Evolutionary conservation across 2,797 vertebrate genomes (phyloP), one percentile per base, ranked within the genome.

Genomic region (Takifugu ocellatus): DNA sequence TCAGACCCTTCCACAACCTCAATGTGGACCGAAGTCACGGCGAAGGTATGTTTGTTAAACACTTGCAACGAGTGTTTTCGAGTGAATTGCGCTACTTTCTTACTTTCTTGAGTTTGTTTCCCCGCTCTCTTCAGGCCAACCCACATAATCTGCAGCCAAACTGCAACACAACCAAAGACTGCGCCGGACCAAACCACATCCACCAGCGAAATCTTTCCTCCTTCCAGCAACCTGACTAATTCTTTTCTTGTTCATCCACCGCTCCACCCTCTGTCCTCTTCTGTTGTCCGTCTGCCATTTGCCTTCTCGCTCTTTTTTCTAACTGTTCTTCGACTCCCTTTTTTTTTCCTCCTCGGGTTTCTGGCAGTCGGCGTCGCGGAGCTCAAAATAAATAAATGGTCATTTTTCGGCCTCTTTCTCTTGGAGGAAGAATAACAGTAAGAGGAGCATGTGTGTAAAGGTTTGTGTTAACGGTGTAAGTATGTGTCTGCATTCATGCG

Each of bases 321-420:
- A n/a, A n/a, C 44, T 62, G 36, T 39, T 64, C 49, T 49, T 49
- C 68, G 68, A 64, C 36, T 47, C 55, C 71, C 49, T 81, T 59
- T 73, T 51, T 59, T 78, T 45, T 61, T 66, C 62, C 63, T 58
- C 47, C 63, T 75, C 44, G 57, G 63, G 53, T 82, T 69, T 72
- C 84, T 65, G 75, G 36, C 78, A 84, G 77, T 77, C 75, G 70
- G 61, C 71, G 77, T 77, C 75, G 72, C 59, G 70, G 59, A 86
- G 61, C 84, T 83, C 74, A 88, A 87, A 90, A 81, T 88, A 89
- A 90, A 90, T 88, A 90, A 88, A 90, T 87, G 66, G 77, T 83
- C 71, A 80, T 88, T 88, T 91, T 81, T 83, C 63, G 64, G 84
- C 78, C 77, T 88, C 81, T 85, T 88, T 89, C 84, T 88, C 73